Evolutionary conservation across 2,797 vertebrate genomes (phyloP).

Genomic region (Pipistrellus kuhlii): DNA sequence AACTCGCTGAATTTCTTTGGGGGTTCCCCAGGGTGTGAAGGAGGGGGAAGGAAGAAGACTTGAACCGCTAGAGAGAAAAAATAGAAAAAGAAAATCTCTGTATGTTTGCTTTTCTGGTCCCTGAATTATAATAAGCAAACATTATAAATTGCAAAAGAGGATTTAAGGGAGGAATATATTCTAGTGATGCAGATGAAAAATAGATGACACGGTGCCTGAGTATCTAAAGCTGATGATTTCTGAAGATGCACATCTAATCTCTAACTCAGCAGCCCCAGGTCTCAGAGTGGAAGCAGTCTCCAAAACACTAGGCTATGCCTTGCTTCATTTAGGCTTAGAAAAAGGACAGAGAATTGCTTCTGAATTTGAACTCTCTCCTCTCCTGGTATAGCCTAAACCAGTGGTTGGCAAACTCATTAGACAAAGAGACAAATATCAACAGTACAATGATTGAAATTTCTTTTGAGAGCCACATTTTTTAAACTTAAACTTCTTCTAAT

Average conservation of each 20-base stretch:
- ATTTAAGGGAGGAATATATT: neutral
- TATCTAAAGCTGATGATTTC: neutral
- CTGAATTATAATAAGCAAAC: slow-evolving; percentile 26
- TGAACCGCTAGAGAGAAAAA: neutral
- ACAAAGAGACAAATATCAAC: too few relatives aligned
- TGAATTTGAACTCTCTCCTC: neutral
- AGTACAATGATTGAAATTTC: too few relatives aligned
- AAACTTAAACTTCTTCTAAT: too few relatives aligned
- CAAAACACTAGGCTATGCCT: neutral
- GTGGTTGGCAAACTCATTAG: too few relatives aligned
- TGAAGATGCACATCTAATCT: neutral
- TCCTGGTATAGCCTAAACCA: neutral
- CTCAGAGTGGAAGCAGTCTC: neutral
- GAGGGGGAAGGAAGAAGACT: neutral
- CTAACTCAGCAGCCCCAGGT: neutral
- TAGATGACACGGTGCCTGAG: neutral
- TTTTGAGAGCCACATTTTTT: too few relatives aligned
- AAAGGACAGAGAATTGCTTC: neutral
- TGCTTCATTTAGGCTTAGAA: neutral
- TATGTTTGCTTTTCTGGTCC: neutral
- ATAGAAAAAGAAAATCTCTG: slow-evolving; percentile 5
- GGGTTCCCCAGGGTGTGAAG: neutral
- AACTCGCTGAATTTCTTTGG: slow-evolving; percentile 36
- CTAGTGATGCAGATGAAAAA: neutral
- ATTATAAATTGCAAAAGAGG: neutral